Conservation (phyloP, 2,113 vertebrate genomes). For the Turnix velox region DNA sequence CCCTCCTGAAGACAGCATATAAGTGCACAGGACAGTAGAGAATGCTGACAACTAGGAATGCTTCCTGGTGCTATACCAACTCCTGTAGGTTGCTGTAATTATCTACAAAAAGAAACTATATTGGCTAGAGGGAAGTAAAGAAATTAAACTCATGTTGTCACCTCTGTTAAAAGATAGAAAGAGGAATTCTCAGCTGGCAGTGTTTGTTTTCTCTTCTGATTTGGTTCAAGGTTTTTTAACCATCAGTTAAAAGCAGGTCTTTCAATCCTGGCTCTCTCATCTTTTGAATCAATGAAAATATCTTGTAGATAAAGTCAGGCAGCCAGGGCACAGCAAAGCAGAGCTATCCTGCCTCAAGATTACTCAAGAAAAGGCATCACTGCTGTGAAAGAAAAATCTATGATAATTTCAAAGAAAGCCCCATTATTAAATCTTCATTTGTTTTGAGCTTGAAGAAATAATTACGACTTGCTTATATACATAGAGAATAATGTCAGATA, state of each 20-base stretch:
- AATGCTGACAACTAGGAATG: not conserved
- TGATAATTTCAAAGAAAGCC: not conserved
- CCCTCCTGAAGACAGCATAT: not conserved
- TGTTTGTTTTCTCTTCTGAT: not conserved
- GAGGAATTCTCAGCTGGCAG: not conserved
- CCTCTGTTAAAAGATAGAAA: not conserved
- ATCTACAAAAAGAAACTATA: not conserved
- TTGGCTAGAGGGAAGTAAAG: not conserved
- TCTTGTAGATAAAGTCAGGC: not conserved
- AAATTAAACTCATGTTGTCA: not conserved
- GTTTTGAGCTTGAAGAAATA: not conserved
- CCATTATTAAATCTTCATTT: not conserved
- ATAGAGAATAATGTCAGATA: not conserved
- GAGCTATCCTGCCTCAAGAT: not conserved
- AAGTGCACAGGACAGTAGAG: not conserved
- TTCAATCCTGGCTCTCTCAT: not conserved
- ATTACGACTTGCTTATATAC: not conserved
- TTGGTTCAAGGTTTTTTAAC: not conserved
- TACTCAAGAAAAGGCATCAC: not conserved
- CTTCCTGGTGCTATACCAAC: not conserved
- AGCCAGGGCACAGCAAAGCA: not conserved
- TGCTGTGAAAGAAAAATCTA: not conserved
- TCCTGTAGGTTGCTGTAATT: not conserved
- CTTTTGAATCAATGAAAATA: not conserved
- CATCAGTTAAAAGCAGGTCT: not conserved